phyloP scores from a whole-genome alignment of 2,797 vertebrate species.

The Muscicapa striata region DNA sequence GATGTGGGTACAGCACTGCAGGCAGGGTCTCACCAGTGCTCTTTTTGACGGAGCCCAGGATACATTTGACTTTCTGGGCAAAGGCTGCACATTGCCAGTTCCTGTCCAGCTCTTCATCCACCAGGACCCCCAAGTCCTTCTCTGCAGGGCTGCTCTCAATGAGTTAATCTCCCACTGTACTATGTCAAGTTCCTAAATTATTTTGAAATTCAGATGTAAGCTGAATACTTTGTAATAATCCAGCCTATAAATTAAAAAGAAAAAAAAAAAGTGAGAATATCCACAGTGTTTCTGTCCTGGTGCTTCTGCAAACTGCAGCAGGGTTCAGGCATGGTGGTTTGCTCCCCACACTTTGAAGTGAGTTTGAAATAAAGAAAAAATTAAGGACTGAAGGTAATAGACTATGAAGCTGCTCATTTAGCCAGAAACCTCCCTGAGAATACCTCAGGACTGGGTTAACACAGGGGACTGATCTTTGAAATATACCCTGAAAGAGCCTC shows the following conservation, averaged over 20 bases:
- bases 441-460: background rate
- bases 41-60: background rate
- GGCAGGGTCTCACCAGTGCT: background rate
- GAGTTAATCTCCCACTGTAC: background rate
- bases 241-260: background rate
- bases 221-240: background rate
- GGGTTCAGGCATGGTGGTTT: background rate
- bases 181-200: background rate
- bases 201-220: background rate
- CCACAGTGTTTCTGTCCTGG: background rate
- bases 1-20: background rate
- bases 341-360: background rate
- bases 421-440: background rate
- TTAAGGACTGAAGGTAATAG: background rate
- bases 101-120: background rate
- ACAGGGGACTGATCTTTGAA: background rate
- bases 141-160: background rate
- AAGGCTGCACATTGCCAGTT: background rate
- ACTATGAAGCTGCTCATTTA: background rate
- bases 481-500: background rate
- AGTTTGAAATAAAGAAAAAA: background rate
- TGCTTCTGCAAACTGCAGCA: background rate
- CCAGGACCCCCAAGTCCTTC: background rate
- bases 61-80: background rate
- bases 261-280: background rate